These are phyloP conservation scores for Buceros bicornis DNA, from an alignment of 2,797 vertebrate genomes.

Conservation along the genomic window DNA sequence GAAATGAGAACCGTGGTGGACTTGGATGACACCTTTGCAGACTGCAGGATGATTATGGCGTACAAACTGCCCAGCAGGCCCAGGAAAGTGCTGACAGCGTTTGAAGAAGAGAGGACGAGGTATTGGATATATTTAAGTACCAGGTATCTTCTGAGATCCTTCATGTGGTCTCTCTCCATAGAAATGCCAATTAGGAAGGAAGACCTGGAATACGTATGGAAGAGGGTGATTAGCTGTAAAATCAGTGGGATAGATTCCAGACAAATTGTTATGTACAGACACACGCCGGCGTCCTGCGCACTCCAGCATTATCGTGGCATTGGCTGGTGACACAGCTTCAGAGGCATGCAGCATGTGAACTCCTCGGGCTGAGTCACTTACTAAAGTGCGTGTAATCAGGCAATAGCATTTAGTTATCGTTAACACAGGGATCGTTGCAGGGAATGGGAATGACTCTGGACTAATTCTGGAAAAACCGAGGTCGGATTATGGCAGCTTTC, in stretches of 20 bases:
- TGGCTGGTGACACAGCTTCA: neutral
- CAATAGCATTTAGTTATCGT: neutral
- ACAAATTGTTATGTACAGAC: neutral
- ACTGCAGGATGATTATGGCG: constrained; percentile 73
- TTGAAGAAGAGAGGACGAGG: constrained; percentile 80
- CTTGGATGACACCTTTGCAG: constrained; percentile 82
- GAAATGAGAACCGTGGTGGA: constrained; percentile 81
- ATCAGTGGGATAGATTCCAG: neutral
- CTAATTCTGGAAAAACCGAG: neutral
- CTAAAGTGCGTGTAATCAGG: neutral
- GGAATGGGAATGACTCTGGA: neutral
- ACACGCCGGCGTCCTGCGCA: fast-evolving
- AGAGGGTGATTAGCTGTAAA: neutral
- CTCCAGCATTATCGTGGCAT: no score
- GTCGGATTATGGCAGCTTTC: neutral
- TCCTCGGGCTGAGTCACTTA: neutral
- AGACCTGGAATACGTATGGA: constrained; percentile 4
- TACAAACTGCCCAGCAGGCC: constrained; percentile 79
- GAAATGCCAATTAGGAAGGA: neutral
- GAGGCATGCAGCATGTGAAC: neutral
- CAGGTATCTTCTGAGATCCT: constrained; percentile 81
- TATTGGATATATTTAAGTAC: constrained; percentile 83
- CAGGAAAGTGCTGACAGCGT: constrained; percentile 62
- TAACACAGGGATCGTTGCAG: neutral
- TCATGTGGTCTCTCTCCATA: constrained; percentile 70